Evolutionary conservation across 1,140 invertebrate genomes (phyloP).

Genomic region (Samia ricini): DNA sequence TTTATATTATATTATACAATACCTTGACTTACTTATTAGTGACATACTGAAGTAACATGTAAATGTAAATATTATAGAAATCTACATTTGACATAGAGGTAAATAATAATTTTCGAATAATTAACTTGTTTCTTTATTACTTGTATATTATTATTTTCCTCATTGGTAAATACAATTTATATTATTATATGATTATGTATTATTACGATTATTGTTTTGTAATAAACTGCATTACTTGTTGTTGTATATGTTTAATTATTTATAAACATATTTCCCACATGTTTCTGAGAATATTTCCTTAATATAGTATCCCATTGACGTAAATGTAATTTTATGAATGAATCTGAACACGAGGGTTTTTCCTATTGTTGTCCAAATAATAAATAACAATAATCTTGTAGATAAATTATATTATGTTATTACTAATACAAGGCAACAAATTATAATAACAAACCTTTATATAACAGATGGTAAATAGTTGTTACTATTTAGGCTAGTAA

Average conservation of each 20-base stretch:
- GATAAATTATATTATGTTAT: too few species aligned
- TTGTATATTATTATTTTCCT: neutral
- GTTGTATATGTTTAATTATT: neutral
- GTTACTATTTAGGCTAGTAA: too few species aligned
- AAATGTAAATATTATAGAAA: neutral
- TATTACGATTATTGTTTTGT: constrained; percentile 3
- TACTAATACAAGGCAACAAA: too few species aligned
- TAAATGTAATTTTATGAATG: constrained; percentile 17
- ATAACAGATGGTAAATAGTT: too few species aligned
- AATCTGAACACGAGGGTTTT: constrained; percentile 4
- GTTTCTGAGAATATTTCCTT: neutral
- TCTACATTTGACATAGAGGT: neutral
- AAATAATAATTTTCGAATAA: neutral
- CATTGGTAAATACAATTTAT: neutral
- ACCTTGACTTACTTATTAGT: neutral
- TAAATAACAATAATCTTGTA: constrained; percentile 15
- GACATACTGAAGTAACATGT: neutral
- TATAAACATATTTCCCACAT: constrained; percentile 1
- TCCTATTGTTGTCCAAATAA: constrained; percentile 12
- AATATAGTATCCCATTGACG: constrained; percentile 7
- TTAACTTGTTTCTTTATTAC: constrained; percentile 2
- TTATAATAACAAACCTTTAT: too few species aligned
- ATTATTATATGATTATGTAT: neutral
- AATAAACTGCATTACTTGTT: neutral
- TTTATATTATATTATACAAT: neutral